Conservation (phyloP, 1,140 invertebrate genomes). For the Penaeus japonicus region DNA sequence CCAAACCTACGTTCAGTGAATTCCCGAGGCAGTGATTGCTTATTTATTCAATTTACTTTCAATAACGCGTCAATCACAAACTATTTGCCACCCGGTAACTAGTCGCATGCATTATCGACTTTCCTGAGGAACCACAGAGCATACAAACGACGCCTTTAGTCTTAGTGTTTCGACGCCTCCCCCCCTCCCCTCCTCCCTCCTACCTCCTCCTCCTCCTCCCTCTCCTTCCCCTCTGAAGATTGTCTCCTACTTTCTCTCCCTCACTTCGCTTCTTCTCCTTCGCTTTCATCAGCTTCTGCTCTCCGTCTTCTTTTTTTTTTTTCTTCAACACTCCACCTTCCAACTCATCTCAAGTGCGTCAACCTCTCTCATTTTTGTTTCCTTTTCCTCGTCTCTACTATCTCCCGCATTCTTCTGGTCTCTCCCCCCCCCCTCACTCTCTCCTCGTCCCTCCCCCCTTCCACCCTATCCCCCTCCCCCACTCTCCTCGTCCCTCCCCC, state of each 20-base stretch:
- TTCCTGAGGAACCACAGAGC: neutral
- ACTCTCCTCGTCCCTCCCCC: neutral
- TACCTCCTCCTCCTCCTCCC: too few relatives aligned
- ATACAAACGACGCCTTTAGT: too few relatives aligned
- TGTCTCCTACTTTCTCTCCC: too few relatives aligned
- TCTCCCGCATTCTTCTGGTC: neutral
- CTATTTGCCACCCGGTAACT: neutral
- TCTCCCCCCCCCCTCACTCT: neutral
- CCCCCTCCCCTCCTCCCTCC: too few relatives aligned
- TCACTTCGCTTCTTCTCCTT: too few relatives aligned
- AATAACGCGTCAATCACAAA: slow-evolving; percentile 20
- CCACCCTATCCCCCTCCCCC: neutral
- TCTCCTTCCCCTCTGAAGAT: too few relatives aligned
- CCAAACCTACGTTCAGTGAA: neutral
- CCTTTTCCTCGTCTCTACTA: neutral
- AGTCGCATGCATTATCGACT: neutral
- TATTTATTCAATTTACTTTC: slow-evolving; percentile 18
- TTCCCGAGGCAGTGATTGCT: neutral
- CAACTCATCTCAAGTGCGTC: too few relatives aligned
- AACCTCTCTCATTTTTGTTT: too few relatives aligned
- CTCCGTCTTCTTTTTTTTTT: too few relatives aligned
- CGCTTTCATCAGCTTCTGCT: too few relatives aligned
- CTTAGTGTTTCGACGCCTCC: too few relatives aligned
- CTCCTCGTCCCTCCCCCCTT: neutral
- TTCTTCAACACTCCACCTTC: too few relatives aligned